Evolutionary conservation across 2,888 invertebrate genomes (phyloP).

Genomic region (Drosophila imparisetae): DNA sequence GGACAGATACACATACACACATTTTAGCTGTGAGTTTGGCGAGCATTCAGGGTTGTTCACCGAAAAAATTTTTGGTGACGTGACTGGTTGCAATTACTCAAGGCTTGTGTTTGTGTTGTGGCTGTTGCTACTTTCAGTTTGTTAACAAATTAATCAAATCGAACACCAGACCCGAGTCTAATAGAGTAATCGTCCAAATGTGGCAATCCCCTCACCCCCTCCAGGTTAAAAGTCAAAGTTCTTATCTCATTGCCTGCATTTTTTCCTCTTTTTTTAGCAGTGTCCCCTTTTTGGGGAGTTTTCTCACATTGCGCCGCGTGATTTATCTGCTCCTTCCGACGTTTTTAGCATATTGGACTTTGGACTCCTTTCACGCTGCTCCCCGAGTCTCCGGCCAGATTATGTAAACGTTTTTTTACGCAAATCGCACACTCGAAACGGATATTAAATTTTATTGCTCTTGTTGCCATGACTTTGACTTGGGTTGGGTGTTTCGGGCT

Average conservation of each 20-base stretch:
- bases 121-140: constrained; percentile 83
- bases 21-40: neutral
- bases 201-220: constrained; percentile 25
- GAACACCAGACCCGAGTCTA: constrained; percentile 63
- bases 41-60: constrained; percentile 38
- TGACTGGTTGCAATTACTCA: constrained; percentile 82
- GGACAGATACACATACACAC: neutral
- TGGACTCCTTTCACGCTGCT: constrained; percentile 10
- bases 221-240: constrained; percentile 27
- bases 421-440: constrained; percentile 73
- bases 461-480: constrained; percentile 73
- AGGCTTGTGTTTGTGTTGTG: constrained; percentile 38
- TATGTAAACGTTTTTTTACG: constrained; percentile 72
- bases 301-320: constrained; percentile 75
- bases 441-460: constrained; percentile 80
- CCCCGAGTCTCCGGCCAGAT: constrained; percentile 45
- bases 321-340: constrained; percentile 77
- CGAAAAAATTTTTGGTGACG: constrained; percentile 52
- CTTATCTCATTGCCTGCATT: constrained; percentile 39
- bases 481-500: constrained; percentile 13
- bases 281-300: constrained; percentile 64
- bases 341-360: constrained; percentile 54
- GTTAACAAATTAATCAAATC: constrained; percentile 84
- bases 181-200: constrained; percentile 74
- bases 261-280: constrained; percentile 47